Evolutionary conservation across 2,113 vertebrate species (phyloP).

Genomic region (Psophia crepitans): DNA sequence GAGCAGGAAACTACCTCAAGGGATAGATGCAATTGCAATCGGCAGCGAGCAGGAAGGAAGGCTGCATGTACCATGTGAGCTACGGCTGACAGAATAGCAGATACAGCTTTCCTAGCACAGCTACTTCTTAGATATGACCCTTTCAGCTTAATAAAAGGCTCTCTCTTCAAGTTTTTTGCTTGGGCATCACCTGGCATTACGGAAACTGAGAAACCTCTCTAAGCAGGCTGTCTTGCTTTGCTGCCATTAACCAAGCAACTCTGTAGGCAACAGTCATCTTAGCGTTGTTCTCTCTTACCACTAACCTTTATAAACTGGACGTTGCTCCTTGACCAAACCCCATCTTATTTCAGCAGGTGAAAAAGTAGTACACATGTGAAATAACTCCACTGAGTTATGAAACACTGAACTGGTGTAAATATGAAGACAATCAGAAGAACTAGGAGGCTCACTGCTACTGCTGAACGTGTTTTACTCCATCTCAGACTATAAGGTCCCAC

Average conservation of each 20-base stretch:
- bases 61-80: neutral
- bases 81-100: neutral
- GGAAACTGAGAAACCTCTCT: neutral
- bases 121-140: neutral
- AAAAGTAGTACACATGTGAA: neutral
- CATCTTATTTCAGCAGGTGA: neutral
- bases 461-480: neutral
- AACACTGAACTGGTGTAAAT: neutral
- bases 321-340: neutral
- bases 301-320: neutral
- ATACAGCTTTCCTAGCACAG: neutral
- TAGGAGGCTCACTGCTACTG: neutral
- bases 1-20: neutral
- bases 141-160: neutral
- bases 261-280: neutral
- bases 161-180: neutral
- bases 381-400: neutral
- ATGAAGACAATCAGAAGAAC: neutral
- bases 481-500: neutral
- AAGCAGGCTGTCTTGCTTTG: neutral
- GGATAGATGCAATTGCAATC: neutral
- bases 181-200: neutral
- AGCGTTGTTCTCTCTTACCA: neutral
- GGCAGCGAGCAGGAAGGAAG: neutral
- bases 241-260: neutral